These are phyloP conservation scores for Choloepus hoffmanni DNA, from an alignment of 2,113 vertebrate species.

Conservation along the genomic window DNA sequence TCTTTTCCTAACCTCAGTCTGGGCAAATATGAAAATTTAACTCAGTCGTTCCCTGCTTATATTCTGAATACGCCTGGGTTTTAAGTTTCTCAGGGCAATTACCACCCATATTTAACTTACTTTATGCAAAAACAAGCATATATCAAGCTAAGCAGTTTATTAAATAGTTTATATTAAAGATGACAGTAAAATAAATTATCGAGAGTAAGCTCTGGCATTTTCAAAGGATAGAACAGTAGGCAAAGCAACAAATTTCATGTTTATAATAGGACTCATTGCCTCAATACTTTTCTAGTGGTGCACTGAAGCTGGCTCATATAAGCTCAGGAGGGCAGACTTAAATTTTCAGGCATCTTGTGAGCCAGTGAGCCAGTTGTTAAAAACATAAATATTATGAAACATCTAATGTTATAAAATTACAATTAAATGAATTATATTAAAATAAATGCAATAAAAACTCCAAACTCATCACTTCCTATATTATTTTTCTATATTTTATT, in stretches of 20 bases:
- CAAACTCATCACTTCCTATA: background rate
- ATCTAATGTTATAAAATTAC: conserved; percentile 23
- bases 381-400: background rate
- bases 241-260: background rate
- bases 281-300: rapidly evolving
- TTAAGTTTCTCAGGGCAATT: background rate
- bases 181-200: background rate
- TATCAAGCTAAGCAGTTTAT: conserved; percentile 12
- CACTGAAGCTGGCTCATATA: background rate
- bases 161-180: conserved; percentile 38
- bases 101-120: background rate
- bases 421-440: conserved; percentile 47
- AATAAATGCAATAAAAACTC: conserved; percentile 41
- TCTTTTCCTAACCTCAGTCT: background rate
- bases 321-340: background rate
- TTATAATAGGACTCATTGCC: background rate
- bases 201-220: background rate
- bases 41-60: background rate
- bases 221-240: background rate
- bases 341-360: background rate
- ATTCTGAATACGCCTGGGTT: conserved; percentile 8
- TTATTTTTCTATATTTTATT: background rate
- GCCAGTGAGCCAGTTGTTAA: background rate
- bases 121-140: conserved; percentile 30
- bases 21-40: background rate